These are phyloP conservation scores for Bufo bufo DNA, from an alignment of 2,113 vertebrate genomes.

Conservation along the genomic window DNA sequence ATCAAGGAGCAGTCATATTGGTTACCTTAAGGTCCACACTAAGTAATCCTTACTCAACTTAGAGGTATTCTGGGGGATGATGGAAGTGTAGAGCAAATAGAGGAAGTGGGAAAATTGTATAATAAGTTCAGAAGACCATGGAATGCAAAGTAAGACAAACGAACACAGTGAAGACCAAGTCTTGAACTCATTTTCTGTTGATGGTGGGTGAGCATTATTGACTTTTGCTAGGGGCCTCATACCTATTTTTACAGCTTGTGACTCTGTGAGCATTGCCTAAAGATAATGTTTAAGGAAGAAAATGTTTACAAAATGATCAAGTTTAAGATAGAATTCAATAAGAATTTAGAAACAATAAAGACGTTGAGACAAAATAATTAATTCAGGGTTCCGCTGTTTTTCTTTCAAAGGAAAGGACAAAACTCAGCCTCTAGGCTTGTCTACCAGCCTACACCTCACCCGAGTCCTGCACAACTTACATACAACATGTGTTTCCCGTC, in stretches of 20 bases:
- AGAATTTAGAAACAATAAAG: not conserved
- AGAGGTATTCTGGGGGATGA: not conserved
- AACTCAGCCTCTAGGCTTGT: slow-evolving; percentile 5
- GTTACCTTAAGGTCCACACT: not conserved
- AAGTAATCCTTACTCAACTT: not conserved
- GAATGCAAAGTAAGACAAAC: not conserved
- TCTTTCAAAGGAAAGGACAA: not conserved
- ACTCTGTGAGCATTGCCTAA: not conserved
- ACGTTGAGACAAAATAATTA: not conserved
- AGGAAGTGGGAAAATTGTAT: not conserved
- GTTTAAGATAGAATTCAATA: not conserved
- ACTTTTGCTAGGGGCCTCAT: not conserved
- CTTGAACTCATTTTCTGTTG: not conserved
- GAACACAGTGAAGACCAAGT: not conserved
- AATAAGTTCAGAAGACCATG: not conserved
- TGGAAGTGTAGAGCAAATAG: not conserved
- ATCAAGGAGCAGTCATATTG: too few relatives aligned
- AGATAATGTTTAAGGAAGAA: not conserved
- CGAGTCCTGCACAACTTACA: not conserved
- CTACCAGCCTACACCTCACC: slow-evolving; percentile 20
- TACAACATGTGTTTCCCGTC: slow-evolving; percentile 29
- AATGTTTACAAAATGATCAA: not conserved
- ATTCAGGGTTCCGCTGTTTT: not conserved
- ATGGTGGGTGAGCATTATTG: not conserved
- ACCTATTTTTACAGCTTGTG: not conserved